Evolutionary conservation across 1,140 invertebrate genomes (phyloP).

Genomic region (Caenorhabditis briggsae): DNA sequence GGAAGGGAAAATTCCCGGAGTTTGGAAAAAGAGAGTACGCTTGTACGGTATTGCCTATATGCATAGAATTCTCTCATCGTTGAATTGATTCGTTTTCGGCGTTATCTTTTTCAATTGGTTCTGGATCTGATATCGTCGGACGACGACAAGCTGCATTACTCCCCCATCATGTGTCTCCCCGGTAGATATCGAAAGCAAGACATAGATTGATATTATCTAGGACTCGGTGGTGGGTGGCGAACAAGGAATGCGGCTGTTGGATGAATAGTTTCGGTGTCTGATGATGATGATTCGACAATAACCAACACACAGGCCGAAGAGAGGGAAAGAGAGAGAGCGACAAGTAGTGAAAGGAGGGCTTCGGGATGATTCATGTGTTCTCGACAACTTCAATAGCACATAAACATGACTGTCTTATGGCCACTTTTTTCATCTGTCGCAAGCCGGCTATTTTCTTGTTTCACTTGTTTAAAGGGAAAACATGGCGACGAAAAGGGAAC

Average conservation of each 20-base stretch:
- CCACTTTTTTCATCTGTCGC: not conserved
- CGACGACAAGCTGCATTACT: not conserved
- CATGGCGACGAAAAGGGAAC: not conserved
- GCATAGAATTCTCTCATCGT: not conserved
- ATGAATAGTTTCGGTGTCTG: not conserved
- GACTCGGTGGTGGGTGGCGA: not conserved
- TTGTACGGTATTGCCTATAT: not conserved
- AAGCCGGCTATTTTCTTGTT: not conserved
- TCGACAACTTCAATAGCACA: conserved; percentile 7
- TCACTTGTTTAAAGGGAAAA: not conserved
- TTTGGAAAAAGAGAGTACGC: not conserved
- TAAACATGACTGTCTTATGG: conserved; percentile 31
- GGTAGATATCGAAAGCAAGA: not conserved
- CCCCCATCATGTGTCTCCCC: not conserved
- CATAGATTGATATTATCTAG: conserved; percentile 31
- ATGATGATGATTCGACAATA: conserved; percentile 37
- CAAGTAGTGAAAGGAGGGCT: no score
- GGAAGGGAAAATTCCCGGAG: not conserved
- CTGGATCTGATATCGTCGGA: not conserved
- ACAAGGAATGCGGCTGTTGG: conserved; percentile 2
- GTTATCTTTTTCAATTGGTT: not conserved
- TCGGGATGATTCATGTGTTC: conserved; percentile 13
- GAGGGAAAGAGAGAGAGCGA: not conserved
- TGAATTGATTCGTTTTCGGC: not conserved
- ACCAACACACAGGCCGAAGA: not conserved